Conservation (phyloP, 2,888 invertebrate species). For the Caenorhabditis macrosperma region DNA sequence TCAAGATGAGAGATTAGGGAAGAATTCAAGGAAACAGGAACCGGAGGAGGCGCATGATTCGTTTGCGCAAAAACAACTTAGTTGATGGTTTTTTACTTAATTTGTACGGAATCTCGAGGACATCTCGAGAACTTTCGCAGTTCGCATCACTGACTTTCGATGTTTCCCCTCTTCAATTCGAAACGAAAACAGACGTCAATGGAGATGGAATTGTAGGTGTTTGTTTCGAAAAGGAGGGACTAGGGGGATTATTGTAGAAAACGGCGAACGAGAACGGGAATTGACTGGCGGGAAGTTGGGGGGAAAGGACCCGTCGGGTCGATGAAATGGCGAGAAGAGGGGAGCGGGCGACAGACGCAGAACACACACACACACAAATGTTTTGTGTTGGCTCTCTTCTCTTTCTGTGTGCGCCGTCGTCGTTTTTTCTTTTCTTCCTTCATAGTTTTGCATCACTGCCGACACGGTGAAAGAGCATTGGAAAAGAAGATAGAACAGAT, state of each 20-base stretch:
- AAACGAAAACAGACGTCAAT: background rate
- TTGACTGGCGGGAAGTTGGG: background rate
- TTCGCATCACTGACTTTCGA: constrained; percentile 1
- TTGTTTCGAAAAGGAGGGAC: background rate
- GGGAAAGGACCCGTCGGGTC: background rate
- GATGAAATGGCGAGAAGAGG: background rate
- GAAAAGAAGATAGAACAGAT: background rate
- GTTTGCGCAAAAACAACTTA: background rate
- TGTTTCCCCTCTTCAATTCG: background rate
- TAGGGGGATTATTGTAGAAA: background rate
- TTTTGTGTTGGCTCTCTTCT: constrained; percentile 18
- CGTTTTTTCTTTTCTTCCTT: constrained; percentile 13
- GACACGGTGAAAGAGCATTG: background rate
- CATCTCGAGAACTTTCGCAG: background rate
- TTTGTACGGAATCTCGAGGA: background rate
- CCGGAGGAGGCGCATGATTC: background rate
- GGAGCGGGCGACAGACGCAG: constrained; percentile 2
- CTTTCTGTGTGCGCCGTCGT: background rate
- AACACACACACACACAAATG: constrained; percentile 13
- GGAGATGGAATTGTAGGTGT: background rate
- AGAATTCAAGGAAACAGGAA: background rate
- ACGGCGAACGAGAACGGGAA: constrained; percentile 2
- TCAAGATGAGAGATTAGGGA: background rate
- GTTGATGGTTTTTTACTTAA: background rate
- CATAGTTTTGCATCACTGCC: constrained; percentile 46